Conservation (phyloP, 2,797 vertebrate species). For the Dendrocincla fuliginosa region DNA sequence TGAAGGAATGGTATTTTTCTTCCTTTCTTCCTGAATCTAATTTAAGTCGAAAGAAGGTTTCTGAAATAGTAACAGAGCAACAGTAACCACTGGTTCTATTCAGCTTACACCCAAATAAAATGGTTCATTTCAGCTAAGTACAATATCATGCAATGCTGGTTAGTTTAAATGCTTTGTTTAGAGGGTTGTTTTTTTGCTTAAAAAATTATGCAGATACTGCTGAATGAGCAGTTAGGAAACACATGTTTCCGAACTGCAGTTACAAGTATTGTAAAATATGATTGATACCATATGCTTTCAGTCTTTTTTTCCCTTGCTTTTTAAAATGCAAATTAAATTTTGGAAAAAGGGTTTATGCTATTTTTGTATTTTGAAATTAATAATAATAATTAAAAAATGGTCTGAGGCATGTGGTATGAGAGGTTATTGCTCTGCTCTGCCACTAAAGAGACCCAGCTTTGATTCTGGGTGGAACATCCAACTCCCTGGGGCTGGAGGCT, state of each 20-base stretch:
- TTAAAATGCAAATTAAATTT: conserved; percentile 66
- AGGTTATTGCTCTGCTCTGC: conserved; percentile 43
- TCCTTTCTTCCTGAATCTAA: conserved; percentile 36
- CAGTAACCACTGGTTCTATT: conserved; percentile 6
- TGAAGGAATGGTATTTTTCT: neutral
- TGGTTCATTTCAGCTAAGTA: conserved; percentile 54
- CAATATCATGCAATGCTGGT: conserved; percentile 50
- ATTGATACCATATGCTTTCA: conserved; percentile 72
- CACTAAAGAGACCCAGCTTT: conserved; percentile 22
- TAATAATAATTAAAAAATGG: conserved; percentile 40
- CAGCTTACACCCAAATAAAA: conserved; percentile 40
- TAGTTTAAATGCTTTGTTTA: conserved; percentile 69
- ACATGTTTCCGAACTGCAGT: conserved; percentile 69
- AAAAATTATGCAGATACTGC: conserved; percentile 65
- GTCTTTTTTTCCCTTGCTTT: conserved; percentile 51
- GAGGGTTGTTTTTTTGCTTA: conserved; percentile 63
- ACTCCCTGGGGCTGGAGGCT: conserved; percentile 49
- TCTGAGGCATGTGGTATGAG: conserved; percentile 58
- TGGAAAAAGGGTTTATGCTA: conserved; percentile 7
- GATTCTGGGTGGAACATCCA: neutral
- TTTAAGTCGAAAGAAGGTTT: conserved; percentile 48
- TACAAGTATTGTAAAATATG: conserved; percentile 73
- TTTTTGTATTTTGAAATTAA: conserved; percentile 60
- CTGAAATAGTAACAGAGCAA: conserved; percentile 39
- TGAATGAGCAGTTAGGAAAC: conserved; percentile 65